phyloP scores from a whole-genome alignment of 2,797 vertebrate species.

The Amazonetta brasiliensis region DNA sequence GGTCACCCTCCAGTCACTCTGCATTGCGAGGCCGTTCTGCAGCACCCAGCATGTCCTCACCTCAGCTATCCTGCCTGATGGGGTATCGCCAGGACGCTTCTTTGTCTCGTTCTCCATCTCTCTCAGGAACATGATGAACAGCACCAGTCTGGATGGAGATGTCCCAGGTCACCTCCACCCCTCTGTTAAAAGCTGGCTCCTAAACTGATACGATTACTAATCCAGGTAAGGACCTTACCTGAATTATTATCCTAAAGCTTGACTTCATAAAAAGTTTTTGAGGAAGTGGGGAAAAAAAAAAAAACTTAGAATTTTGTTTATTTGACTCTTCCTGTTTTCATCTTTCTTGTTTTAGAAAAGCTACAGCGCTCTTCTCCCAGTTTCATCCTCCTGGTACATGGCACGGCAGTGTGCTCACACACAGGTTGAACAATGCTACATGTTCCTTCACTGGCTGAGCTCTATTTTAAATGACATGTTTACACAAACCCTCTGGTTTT shows the following conservation, averaged over 20 bases:
- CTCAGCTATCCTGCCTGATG: not conserved
- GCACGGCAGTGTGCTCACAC: not conserved
- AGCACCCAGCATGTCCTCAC: not conserved
- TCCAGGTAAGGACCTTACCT: not conserved
- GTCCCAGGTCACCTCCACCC: not conserved
- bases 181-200: not conserved
- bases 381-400: not conserved
- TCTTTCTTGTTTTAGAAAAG: not conserved
- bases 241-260: not conserved
- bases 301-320: too few relatives aligned
- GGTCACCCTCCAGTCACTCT: not conserved
- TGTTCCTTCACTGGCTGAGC: not conserved
- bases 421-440: slow-evolving; percentile 20
- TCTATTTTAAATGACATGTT: not conserved
- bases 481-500: slow-evolving; percentile 36
- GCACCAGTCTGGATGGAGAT: not conserved
- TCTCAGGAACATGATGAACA: not conserved
- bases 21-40: not conserved
- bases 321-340: not conserved
- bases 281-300: not conserved
- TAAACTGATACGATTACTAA: not conserved
- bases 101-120: not conserved
- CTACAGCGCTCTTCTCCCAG: not conserved
- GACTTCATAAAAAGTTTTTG: not conserved
- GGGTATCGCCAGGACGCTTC: not conserved